Evolutionary conservation across 2,797 vertebrate species (phyloP).

Genomic region (Rhinoraja longicauda): DNA sequence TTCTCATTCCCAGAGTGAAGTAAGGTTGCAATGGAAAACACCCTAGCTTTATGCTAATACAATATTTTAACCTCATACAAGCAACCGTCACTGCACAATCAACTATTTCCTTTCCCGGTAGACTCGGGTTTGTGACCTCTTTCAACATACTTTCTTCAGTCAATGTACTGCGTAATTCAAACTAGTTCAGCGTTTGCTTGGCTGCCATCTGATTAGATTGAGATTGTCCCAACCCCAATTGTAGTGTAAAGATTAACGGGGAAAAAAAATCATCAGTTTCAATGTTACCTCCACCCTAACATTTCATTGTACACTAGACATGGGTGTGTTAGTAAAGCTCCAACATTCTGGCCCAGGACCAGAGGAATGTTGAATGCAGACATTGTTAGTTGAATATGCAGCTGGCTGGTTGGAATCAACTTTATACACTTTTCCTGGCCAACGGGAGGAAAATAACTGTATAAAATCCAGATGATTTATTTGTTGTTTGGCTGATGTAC

Average conservation of each 20-base stretch:
- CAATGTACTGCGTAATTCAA: neutral
- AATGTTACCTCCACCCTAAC: neutral
- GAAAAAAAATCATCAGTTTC: neutral
- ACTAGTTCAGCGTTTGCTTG: neutral
- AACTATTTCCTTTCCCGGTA: neutral
- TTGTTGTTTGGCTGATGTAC: neutral
- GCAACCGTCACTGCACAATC: neutral
- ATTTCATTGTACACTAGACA: neutral
- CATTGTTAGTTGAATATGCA: constrained; percentile 19
- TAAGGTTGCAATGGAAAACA: neutral
- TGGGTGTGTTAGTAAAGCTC: constrained; percentile 18
- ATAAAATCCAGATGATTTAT: constrained; percentile 23
- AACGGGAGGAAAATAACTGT: neutral
- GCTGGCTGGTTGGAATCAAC: neutral
- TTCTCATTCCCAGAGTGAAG: neutral
- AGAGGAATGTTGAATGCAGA: constrained; percentile 30
- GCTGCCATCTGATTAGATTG: neutral
- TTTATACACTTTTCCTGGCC: neutral
- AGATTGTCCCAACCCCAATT: neutral
- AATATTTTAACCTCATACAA: neutral
- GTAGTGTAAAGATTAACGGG: neutral
- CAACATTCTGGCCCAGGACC: constrained; percentile 8
- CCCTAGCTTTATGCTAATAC: neutral
- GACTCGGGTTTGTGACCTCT: neutral
- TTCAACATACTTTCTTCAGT: neutral